These are phyloP conservation scores for Drosophila triauraria DNA, from an alignment of 1,140 invertebrate genomes.

Conservation along the genomic window DNA sequence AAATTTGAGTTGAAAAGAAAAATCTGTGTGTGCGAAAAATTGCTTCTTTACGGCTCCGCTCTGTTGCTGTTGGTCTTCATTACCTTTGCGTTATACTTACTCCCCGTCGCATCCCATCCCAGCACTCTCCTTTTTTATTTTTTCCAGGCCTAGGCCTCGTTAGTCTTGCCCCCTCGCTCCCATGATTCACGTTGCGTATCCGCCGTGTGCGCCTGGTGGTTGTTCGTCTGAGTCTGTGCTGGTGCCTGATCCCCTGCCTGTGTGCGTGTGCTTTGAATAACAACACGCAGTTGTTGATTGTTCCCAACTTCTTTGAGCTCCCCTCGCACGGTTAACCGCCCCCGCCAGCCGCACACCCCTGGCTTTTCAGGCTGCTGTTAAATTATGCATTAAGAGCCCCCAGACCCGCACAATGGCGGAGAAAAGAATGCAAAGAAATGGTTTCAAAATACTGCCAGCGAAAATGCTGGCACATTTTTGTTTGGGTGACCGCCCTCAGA, in stretches of 20 bases:
- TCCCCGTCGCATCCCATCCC: neutral
- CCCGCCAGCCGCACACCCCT: conserved; percentile 5
- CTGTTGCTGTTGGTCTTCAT: conserved; percentile 52
- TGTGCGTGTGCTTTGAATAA: conserved; percentile 78
- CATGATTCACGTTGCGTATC: conserved; percentile 61
- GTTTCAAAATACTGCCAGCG: conserved; percentile 61
- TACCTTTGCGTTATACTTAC: conserved; percentile 40
- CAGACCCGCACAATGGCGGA: conserved; percentile 36
- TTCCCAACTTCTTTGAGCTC: conserved; percentile 70
- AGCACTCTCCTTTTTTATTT: conserved; percentile 12
- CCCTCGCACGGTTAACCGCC: conserved; percentile 9
- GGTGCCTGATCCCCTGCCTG: neutral
- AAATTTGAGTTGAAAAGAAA: conserved; percentile 50
- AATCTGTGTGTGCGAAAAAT: conserved; percentile 53
- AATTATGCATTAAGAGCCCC: conserved; percentile 80
- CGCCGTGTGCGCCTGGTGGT: conserved; percentile 42
- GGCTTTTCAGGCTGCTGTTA: conserved; percentile 65
- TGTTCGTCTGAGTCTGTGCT: conserved; percentile 18
- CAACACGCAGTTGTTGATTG: conserved; percentile 81
- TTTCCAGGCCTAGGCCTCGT: conserved; percentile 49
- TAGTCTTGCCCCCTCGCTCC: conserved; percentile 44
- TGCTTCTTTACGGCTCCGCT: conserved; percentile 44
- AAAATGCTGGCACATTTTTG: conserved; percentile 60
- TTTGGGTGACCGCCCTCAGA: conserved; percentile 47
- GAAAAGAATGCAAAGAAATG: conserved; percentile 52